phyloP scores from a whole-genome alignment of 1,140 invertebrate species.

The Leptinotarsa defecta region DNA sequence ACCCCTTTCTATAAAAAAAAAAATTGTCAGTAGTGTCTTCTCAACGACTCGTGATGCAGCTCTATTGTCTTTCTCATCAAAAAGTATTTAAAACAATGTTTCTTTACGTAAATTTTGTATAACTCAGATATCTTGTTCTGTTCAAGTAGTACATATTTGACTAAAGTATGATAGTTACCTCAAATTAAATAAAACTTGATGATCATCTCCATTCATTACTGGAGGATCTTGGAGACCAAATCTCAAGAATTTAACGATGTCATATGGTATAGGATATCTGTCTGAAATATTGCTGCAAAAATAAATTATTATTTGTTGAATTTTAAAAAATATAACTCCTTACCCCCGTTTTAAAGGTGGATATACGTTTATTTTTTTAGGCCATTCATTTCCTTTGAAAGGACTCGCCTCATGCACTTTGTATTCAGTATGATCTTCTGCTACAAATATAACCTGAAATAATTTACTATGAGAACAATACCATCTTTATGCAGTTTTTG shows the following conservation, averaged over 20 bases:
- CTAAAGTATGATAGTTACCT: background rate
- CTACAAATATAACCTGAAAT: constrained; percentile 26
- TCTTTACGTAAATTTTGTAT: too few species aligned
- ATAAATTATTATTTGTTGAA: constrained; percentile 9
- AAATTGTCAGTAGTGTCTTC: too few species aligned
- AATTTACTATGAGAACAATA: background rate
- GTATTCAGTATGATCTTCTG: constrained; percentile 1
- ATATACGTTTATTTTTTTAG: constrained; percentile 5
- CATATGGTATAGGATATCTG: constrained; percentile 16
- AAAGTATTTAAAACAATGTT: too few species aligned
- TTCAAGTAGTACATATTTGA: too few species aligned
- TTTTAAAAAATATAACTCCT: too few species aligned
- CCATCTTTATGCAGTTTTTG: background rate
- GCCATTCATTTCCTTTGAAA: constrained; percentile 36
- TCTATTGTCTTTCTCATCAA: too few species aligned
- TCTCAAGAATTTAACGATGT: constrained; percentile 7
- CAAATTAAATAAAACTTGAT: background rate
- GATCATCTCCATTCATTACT: constrained; percentile 3
- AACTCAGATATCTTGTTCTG: too few species aligned
- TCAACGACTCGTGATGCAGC: too few species aligned
- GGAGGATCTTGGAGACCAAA: constrained; percentile 13
- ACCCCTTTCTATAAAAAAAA: too few species aligned
- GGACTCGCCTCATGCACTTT: constrained; percentile 28
- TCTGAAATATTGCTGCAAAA: constrained; percentile 6
- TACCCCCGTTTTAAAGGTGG: constrained; percentile 4